Conservation (phyloP, 2,797 vertebrate species). For the Karalla daura region DNA sequence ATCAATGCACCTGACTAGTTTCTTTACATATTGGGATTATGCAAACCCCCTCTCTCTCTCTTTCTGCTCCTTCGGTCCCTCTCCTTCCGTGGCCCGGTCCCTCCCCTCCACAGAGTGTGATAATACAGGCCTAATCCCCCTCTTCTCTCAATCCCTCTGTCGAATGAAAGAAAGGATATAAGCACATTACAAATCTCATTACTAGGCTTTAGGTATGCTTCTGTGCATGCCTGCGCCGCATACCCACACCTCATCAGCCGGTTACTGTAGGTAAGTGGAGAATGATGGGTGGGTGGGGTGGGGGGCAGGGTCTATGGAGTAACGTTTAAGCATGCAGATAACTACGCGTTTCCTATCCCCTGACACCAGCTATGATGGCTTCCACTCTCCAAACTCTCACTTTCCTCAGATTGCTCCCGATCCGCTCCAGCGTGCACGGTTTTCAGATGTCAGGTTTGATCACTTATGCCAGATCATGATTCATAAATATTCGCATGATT, state of each 20-base stretch:
- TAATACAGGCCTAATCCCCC: conserved; percentile 83
- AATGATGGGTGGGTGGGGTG: too few species aligned
- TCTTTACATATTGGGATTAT: conserved; percentile 48
- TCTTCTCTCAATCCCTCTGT: conserved; percentile 77
- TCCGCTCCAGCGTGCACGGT: conserved; percentile 37
- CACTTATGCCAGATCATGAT: conserved; percentile 64
- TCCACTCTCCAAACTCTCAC: too few species aligned
- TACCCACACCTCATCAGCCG: conserved; percentile 50
- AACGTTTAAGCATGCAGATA: too few species aligned
- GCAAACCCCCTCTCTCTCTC: too few species aligned
- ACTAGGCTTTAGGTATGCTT: conserved; percentile 80
- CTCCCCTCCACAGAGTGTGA: conserved; percentile 71
- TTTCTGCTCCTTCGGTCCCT: conserved; percentile 29
- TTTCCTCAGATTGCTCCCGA: conserved; percentile 21
- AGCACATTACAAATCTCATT: conserved; percentile 87
- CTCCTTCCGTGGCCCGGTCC: conserved; percentile 57
- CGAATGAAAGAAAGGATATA: conserved; percentile 82
- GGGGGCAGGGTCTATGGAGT: too few species aligned
- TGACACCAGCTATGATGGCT: conserved; percentile 10
- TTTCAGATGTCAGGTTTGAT: conserved; percentile 66
- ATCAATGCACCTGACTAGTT: conserved; percentile 22
- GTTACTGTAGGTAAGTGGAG: conserved; percentile 46
- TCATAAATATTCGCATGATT: conserved; percentile 68
- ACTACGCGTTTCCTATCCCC: conserved; percentile 8
- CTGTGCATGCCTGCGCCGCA: conserved; percentile 53